Percentiles rank a stretch among this genome's conserved stretches.
These are phyloP conservation scores for Palythoa grandis DNA, from an alignment of 92 coral and sea anemone genomes.

Conservation along the genomic window DNA sequence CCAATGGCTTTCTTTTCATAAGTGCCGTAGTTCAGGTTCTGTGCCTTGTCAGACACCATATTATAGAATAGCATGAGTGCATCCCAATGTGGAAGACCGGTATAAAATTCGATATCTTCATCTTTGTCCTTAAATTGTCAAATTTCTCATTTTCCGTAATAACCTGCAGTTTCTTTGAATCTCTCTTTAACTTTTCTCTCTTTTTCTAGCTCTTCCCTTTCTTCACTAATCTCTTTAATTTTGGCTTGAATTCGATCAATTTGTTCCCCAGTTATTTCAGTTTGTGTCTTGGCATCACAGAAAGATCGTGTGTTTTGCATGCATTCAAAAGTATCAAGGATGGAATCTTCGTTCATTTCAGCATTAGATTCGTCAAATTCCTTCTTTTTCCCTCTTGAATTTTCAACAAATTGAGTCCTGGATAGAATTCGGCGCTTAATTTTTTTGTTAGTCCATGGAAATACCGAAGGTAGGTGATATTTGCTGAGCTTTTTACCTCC, in stretches of 20 bases:
- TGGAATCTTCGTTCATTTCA: not conserved
- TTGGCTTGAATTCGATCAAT: not conserved
- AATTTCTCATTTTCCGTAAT: not conserved
- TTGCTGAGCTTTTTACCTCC: conserved; percentile 53
- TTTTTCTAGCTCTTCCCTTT: conserved; percentile 23
- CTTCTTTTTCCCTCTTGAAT: not conserved
- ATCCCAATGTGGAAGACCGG: not conserved
- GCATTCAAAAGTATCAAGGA: not conserved
- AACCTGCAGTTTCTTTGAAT: not conserved
- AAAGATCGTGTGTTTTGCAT: not conserved
- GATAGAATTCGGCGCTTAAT: not conserved
- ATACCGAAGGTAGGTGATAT: conserved; percentile 45
- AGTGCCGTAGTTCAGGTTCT: conserved; percentile 7
- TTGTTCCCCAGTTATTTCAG: conserved; percentile 1
- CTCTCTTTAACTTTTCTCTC: conserved; percentile 24
- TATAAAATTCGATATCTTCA: conserved; percentile 10
- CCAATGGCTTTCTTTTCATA: conserved; percentile 38
- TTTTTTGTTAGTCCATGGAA: conserved; percentile 45
- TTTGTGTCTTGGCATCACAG: conserved; percentile 11
- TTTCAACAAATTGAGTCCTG: not conserved
- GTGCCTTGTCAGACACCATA: not conserved
- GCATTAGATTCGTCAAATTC: not conserved
- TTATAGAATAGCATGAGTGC: not conserved
- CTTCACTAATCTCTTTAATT: not conserved
- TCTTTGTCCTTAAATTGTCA: conserved; percentile 15